A percentile compares a stretch with the other conserved stretches of the same genome.
phyloP scores from a whole-genome alignment of 1,140 invertebrate species.

The Drepana arcuata region DNA sequence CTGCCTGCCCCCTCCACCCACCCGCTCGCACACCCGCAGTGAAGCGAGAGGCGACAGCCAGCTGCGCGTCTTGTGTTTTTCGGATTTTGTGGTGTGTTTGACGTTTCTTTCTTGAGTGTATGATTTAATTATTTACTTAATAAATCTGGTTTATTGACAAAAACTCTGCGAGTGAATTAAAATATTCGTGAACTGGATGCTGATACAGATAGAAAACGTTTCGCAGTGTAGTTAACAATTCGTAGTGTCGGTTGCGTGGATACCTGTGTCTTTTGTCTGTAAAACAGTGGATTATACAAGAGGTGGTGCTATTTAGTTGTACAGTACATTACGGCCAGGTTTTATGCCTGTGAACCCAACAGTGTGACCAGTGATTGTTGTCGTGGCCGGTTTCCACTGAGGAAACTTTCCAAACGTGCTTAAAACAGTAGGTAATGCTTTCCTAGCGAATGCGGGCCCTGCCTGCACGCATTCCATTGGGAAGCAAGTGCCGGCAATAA shows the following conservation, averaged over 20 bases:
- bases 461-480: constrained; percentile 64
- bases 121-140: constrained; percentile 31
- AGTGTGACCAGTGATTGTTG: constrained; percentile 69
- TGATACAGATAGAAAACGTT: constrained; percentile 24
- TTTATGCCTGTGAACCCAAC: constrained; percentile 40
- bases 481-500: constrained; percentile 67
- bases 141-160: constrained; percentile 30
- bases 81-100: constrained; percentile 54
- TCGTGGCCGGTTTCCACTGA: constrained; percentile 64
- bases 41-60: constrained; percentile 59
- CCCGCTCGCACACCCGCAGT: constrained; percentile 44
- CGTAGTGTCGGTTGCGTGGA: constrained; percentile 38
- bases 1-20: constrained; percentile 33
- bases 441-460: constrained; percentile 64
- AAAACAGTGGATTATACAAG: constrained; percentile 55
- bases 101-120: constrained; percentile 55
- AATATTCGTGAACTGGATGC: not conserved
- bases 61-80: constrained; percentile 68
- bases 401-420: constrained; percentile 69
- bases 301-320: constrained; percentile 47
- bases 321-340: constrained; percentile 52
- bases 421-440: constrained; percentile 68
- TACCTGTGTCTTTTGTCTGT: constrained; percentile 64
- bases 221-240: constrained; percentile 30
- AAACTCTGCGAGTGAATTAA: constrained; percentile 35